Base-by-base conservation (phyloP, 2,797 vertebrate species). In the Cirrhinus molitorella region DNA sequence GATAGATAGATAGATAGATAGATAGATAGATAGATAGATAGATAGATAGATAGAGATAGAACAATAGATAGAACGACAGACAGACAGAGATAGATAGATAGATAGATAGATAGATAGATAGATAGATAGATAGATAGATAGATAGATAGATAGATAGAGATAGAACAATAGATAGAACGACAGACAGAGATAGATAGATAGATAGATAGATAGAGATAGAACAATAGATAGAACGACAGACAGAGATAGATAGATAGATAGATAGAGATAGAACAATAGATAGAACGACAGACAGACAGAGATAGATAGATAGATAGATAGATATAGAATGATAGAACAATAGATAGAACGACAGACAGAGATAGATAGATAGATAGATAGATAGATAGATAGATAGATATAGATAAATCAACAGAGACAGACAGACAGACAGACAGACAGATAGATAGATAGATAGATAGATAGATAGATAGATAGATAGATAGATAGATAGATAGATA, bases 341-440 rank as follows among this genome's bases (percentile, higher is more conserved):
- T 14, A 17, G 28, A 17, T 37, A 11, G 31, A 66, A 2, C 0
- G 31, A 66, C 10, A 21, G 51, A 34, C 4, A 34, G 31, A 34
- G 17, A 66, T 11, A n/a, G 51, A 40, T 4, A 40, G 34, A 59
- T 2, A 23, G n/a, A 74, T 19, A 23, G 37, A 25, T 3, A n/a
- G 10, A 74, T 8, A 23, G 11, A 59, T 5, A 40, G 21, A 57
- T 0, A 40, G 28, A 55, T 0, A 34, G 25, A 74, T 0, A 53
- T 0, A 51, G 14, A 73, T 0, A 11, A 3, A 73, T 0, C 21
- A 4, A 17, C 0, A 7, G 23, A 5, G 17, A n/a, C 0, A 16
- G 5, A 47, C 0, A 1, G 11, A 47, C 0, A 4, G 23, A 49
- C 0, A 49, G 23, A 72, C 0, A 19, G 3, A 53, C 0, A 51